Evolutionary conservation across 2,888 invertebrate genomes (phyloP).

Genomic region (Acrocyrtus sp.): DNA sequence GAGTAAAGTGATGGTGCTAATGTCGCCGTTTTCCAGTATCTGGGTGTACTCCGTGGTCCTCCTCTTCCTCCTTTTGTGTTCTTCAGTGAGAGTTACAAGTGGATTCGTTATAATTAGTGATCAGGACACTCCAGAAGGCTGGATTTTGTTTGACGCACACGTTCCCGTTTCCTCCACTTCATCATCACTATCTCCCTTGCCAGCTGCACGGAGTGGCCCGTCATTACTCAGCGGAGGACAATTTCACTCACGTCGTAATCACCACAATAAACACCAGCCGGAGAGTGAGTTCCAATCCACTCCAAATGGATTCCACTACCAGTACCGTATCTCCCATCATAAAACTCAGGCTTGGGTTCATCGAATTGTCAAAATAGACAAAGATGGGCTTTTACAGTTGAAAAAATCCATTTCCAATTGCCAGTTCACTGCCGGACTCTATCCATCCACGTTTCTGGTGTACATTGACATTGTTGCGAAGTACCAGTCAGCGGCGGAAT

Average conservation of each 20-base stretch:
- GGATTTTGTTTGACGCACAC: constrained; percentile 61
- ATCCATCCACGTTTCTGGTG: constrained; percentile 59
- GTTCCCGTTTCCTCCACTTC: constrained; percentile 21
- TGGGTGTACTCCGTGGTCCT: constrained; percentile 10
- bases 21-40: constrained; percentile 1
- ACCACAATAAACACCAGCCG: constrained; percentile 8
- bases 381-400: constrained; percentile 58
- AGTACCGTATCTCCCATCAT: constrained; percentile 61
- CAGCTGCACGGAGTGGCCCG: background rate
- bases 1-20: constrained; percentile 17
- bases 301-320: constrained; percentile 42
- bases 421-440: constrained; percentile 42
- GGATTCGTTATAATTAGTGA: constrained; percentile 59
- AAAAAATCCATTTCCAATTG: constrained; percentile 47
- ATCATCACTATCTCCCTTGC: background rate
- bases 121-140: constrained; percentile 58
- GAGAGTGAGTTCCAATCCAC: background rate
- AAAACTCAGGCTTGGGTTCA: constrained; percentile 63
- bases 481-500: background rate
- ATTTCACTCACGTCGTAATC: background rate
- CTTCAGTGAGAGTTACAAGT: constrained; percentile 6
- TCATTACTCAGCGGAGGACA: no score
- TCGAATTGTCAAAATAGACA: constrained; percentile 58
- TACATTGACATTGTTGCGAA: constrained; percentile 61
- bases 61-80: background rate